phyloP scores from a whole-genome alignment of 2,888 invertebrate genomes.

The Sepiola atlantica region DNA sequence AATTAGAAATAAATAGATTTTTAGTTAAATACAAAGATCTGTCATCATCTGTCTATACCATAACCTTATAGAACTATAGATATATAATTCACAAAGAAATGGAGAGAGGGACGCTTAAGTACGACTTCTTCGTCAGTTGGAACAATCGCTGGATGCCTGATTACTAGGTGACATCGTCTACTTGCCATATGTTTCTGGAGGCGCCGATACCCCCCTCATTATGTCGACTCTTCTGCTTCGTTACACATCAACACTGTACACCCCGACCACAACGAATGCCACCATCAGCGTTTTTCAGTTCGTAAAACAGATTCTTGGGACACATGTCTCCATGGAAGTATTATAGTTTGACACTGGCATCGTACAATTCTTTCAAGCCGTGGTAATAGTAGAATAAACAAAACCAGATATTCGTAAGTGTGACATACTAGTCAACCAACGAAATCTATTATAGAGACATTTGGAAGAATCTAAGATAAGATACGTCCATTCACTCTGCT shows the following conservation, averaged over 20 bases:
- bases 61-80: too few relatives aligned
- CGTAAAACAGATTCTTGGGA: neutral
- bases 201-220: neutral
- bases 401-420: too few relatives aligned
- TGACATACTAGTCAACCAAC: too few relatives aligned
- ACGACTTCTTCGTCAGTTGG: too few relatives aligned
- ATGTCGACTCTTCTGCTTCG: neutral
- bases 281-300: neutral
- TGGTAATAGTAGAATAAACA: too few relatives aligned
- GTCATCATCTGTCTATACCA: too few relatives aligned
- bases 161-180: neutral
- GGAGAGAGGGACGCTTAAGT: neutral
- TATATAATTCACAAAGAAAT: neutral
- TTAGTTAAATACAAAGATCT: neutral
- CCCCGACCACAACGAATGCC: neutral
- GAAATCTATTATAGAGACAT: too few relatives aligned
- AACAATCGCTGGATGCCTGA: neutral
- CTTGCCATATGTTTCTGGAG: neutral
- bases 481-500: too few relatives aligned
- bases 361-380: too few relatives aligned
- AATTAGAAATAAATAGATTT: neutral
- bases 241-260: neutral
- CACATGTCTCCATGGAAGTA: neutral
- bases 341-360: too few relatives aligned
- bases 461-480: too few relatives aligned